Evolutionary conservation across 2,113 vertebrate genomes (phyloP).

Genomic region (Vulpes ferrilata): DNA sequence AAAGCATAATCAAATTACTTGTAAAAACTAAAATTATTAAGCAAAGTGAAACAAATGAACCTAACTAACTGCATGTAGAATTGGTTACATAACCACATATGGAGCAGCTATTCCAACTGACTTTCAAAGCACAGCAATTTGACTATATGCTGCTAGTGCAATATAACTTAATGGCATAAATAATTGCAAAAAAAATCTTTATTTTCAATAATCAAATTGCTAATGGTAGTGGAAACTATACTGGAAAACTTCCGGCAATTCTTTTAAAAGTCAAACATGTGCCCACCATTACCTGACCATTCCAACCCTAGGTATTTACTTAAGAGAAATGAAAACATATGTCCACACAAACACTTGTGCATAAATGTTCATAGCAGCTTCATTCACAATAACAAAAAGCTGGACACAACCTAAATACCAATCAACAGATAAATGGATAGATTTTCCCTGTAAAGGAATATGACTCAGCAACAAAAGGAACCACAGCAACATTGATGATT

Average conservation of each 20-base stretch:
- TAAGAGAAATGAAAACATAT: neutral
- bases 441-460: neutral
- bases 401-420: neutral
- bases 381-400: neutral
- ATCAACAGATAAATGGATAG: neutral
- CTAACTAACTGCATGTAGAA: neutral
- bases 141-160: neutral
- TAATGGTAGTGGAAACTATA: neutral
- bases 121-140: neutral
- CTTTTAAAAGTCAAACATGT: constrained; percentile 5
- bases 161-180: neutral
- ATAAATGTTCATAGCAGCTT: neutral
- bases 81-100: neutral
- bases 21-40: neutral
- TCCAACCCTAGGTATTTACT: neutral
- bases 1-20: neutral
- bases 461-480: neutral
- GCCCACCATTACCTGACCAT: neutral
- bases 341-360: neutral
- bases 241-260: neutral
- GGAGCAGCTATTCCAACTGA: neutral
- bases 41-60: neutral
- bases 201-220: neutral
- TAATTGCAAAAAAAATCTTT: neutral
- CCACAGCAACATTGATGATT: neutral